Evolutionary conservation across 2,797 vertebrate genomes (phyloP).

Genomic region (Okamejei kenojei): DNA sequence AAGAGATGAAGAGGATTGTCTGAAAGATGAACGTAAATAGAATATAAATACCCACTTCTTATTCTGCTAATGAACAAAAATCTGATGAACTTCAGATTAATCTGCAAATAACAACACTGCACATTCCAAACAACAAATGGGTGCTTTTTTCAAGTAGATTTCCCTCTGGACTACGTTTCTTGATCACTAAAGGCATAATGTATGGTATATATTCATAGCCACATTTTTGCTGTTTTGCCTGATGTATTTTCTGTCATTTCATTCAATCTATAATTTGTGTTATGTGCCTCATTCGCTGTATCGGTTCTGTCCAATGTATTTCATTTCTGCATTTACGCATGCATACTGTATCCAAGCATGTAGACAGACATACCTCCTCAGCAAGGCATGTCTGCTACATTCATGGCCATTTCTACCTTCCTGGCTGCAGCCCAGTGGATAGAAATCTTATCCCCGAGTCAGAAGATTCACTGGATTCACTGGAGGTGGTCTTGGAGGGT

Average conservation of each 20-base stretch:
- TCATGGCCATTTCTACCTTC: background rate
- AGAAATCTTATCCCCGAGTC: no score
- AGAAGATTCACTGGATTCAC: no score
- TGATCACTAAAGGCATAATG: background rate
- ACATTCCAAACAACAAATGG: background rate
- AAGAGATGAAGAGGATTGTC: slow-evolving; percentile 8
- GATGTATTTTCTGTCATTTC: background rate
- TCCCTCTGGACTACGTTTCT: background rate
- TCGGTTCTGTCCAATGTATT: background rate
- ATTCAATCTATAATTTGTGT: background rate
- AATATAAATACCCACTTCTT: background rate
- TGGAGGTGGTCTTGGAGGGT: no score
- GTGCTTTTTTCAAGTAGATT: background rate
- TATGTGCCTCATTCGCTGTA: background rate
- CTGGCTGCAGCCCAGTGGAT: no score
- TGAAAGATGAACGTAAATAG: slow-evolving; percentile 1
- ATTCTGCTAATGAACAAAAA: background rate
- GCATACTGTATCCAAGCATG: background rate
- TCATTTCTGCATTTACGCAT: background rate
- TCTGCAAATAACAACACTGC: background rate
- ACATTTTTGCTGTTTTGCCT: background rate
- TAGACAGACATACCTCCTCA: background rate
- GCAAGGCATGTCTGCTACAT: background rate
- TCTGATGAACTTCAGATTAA: background rate
- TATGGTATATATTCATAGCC: background rate